Percentiles rank a stretch among this genome's conserved stretches.
phyloP scores from a whole-genome alignment of 2,888 invertebrate genomes.

The Nematopogon swammerdamellus region DNA sequence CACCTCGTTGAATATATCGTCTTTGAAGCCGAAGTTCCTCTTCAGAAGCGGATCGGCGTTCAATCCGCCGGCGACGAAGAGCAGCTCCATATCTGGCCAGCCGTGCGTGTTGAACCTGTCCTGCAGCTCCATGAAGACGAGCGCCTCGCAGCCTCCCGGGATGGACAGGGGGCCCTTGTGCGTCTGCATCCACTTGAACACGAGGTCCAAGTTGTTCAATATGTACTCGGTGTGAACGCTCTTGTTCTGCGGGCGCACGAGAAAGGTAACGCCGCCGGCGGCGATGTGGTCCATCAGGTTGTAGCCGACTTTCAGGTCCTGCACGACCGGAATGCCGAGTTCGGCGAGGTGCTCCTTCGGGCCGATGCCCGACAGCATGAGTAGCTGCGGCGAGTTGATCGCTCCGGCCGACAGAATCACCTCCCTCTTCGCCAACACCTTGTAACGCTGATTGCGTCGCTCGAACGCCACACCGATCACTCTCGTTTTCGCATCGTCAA shows the following conservation, averaged over 20 bases:
- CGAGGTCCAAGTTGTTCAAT: constrained; percentile 32
- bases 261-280: constrained; percentile 61
- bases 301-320: constrained; percentile 62
- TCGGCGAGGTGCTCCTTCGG: constrained; percentile 57
- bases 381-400: constrained; percentile 72
- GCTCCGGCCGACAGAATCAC: constrained; percentile 75
- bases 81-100: constrained; percentile 64
- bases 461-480: constrained; percentile 60
- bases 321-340: constrained; percentile 49
- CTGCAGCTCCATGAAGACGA: constrained; percentile 61
- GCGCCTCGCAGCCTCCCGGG: constrained; percentile 65
- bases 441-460: constrained; percentile 44
- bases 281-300: constrained; percentile 70
- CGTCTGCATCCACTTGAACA: constrained; percentile 52
- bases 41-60: constrained; percentile 42
- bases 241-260: constrained; percentile 34
- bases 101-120: constrained; percentile 50
- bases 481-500: constrained; percentile 50
- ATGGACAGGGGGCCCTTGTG: constrained; percentile 58
- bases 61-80: constrained; percentile 57
- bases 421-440: constrained; percentile 63
- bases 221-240: constrained; percentile 28
- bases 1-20: constrained; percentile 35
- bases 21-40: constrained; percentile 52
- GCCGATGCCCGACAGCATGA: constrained; percentile 78